Conservation (phyloP, 2,888 invertebrate species). For the Ochropacha duplaris region DNA sequence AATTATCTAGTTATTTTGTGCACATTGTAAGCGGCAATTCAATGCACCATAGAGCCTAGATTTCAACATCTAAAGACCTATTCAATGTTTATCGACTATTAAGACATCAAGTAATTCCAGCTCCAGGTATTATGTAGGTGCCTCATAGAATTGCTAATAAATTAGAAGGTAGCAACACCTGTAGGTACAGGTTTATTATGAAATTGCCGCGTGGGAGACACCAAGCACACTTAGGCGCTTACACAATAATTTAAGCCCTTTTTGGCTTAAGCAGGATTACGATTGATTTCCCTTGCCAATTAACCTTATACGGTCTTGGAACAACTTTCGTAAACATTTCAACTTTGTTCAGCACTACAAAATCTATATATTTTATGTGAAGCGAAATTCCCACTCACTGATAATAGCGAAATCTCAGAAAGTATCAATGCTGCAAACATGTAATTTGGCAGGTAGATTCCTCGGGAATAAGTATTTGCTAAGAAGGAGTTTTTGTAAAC, state of each 20-base stretch:
- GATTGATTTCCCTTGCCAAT: background rate
- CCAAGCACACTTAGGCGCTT: slow-evolving; percentile 21
- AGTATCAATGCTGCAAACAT: no score
- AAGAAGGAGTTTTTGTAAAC: no score
- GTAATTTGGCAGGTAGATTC: no score
- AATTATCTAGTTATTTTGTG: background rate
- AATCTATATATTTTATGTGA: no score
- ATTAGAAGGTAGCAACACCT: slow-evolving; percentile 47
- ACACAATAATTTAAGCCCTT: slow-evolving; percentile 35
- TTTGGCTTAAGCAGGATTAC: slow-evolving; percentile 22
- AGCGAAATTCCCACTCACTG: no score
- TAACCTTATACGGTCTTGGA: background rate
- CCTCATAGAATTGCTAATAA: slow-evolving; percentile 58
- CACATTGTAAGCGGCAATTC: background rate
- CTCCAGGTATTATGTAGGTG: slow-evolving; percentile 36
- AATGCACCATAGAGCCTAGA: slow-evolving; percentile 3
- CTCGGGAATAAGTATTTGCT: no score
- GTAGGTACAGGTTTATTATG: slow-evolving; percentile 36
- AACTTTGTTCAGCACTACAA: background rate
- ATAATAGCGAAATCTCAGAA: no score
- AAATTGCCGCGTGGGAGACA: slow-evolving; percentile 48
- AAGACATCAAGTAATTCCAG: slow-evolving; percentile 21
- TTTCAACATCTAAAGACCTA: slow-evolving; percentile 20
- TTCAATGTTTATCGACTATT: slow-evolving; percentile 23
- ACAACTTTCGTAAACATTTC: background rate